phyloP scores from a whole-genome alignment of 1,140 invertebrate species.

The Bombus pascuorum region DNA sequence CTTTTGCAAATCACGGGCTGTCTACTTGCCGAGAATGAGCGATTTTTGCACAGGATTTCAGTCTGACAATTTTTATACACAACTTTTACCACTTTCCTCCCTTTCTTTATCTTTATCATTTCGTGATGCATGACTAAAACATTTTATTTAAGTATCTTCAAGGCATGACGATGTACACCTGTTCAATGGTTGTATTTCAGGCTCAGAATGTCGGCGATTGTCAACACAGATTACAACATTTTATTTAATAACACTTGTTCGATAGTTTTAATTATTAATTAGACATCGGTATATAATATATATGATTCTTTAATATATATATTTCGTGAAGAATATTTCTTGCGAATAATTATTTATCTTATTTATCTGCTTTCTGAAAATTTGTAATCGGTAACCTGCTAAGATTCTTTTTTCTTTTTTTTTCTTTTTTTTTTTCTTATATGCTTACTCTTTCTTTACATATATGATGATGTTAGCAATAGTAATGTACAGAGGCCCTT shows the following conservation, averaged over 20 bases:
- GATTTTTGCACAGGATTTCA: background rate
- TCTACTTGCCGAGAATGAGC: background rate
- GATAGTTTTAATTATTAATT: slow-evolving; percentile 73
- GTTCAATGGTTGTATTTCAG: slow-evolving; percentile 56
- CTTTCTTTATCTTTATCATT: background rate
- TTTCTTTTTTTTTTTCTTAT: slow-evolving; percentile 6
- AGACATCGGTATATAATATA: slow-evolving; percentile 80
- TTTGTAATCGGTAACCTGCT: slow-evolving; percentile 61
- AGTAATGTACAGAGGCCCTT: slow-evolving; percentile 74
- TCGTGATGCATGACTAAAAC: background rate
- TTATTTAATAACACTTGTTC: slow-evolving; percentile 78
- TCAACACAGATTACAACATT: slow-evolving; percentile 78
- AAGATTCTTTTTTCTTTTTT: slow-evolving; percentile 41
- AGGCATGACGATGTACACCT: slow-evolving; percentile 47
- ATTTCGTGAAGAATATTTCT: slow-evolving; percentile 71
- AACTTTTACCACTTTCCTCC: too few species aligned
- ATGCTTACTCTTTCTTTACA: slow-evolving; percentile 19
- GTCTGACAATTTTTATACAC: background rate
- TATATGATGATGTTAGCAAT: slow-evolving; percentile 59
- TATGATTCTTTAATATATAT: slow-evolving; percentile 78
- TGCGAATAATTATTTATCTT: slow-evolving; percentile 57
- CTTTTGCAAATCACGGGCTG: background rate
- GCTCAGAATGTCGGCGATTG: slow-evolving; percentile 76
- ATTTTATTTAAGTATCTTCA: slow-evolving; percentile 22
- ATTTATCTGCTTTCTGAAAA: slow-evolving; percentile 64